Evolutionary conservation across 1,140 invertebrate genomes (phyloP).

Genomic region (Macrocentrus cingulum): DNA sequence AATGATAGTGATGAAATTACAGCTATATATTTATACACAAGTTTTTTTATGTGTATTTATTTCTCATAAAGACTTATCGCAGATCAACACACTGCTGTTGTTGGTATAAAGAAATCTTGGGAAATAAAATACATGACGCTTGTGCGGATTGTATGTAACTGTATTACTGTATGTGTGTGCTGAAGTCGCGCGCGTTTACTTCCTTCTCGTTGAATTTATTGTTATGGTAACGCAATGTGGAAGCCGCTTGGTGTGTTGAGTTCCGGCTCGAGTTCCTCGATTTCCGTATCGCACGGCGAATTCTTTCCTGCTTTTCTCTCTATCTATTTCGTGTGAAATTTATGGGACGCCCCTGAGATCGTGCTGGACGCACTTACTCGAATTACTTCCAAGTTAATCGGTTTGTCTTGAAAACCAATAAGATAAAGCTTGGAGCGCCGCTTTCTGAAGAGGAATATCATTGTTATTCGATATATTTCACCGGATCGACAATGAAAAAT

Average conservation of each 20-base stretch:
- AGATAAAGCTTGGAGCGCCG: no score
- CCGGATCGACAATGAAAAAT: no score
- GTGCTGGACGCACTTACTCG: conserved; percentile 7
- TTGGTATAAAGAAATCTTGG: no score
- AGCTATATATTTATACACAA: no score
- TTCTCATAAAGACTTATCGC: no score
- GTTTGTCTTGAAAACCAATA: not conserved
- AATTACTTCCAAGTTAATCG: conserved; percentile 11
- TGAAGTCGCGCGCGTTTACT: conserved; percentile 33
- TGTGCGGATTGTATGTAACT: no score
- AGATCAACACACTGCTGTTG: no score
- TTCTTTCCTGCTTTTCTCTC: conserved; percentile 35
- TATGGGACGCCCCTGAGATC: conserved; percentile 4
- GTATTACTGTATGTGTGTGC: conserved; percentile 35
- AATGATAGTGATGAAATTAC: no score
- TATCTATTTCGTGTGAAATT: not conserved
- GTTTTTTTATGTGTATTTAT: no score
- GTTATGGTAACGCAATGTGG: conserved; percentile 48
- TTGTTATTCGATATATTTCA: no score
- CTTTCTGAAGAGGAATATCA: no score
- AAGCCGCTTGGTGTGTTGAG: conserved; percentile 41
- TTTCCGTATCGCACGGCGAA: conserved; percentile 48
- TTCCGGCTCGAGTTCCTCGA: conserved; percentile 44
- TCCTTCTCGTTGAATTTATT: conserved; percentile 44
- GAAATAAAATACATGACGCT: no score